Evolutionary conservation across 2,113 vertebrate genomes (phyloP).

Genomic region (Brachyhypopomus gauderio): DNA sequence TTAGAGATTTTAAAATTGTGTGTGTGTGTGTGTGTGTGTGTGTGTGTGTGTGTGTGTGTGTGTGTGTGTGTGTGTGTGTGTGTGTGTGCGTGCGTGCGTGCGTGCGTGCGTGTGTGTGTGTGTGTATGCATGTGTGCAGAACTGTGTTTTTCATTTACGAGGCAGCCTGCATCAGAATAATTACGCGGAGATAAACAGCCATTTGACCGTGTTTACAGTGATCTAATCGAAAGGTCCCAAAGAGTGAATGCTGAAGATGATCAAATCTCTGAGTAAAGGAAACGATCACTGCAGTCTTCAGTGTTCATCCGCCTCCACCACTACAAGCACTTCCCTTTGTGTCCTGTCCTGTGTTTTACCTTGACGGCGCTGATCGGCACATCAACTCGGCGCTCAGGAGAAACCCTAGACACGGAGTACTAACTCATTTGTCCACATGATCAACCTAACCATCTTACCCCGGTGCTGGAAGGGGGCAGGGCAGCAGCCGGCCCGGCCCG

Average conservation of each 20-base stretch:
- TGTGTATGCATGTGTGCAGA: slow-evolving; percentile 39
- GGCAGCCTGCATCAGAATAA: slow-evolving; percentile 72
- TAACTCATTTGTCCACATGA: slow-evolving; percentile 38
- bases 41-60: neutral
- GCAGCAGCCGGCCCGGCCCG: slow-evolving; percentile 44
- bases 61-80: slow-evolving; percentile 12
- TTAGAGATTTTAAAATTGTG: slow-evolving; percentile 60
- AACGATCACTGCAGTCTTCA: slow-evolving; percentile 67
- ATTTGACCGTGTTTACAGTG: slow-evolving; percentile 71
- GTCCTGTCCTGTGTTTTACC: slow-evolving; percentile 47
- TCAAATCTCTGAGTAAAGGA: slow-evolving; percentile 72
- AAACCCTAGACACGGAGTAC: slow-evolving; percentile 6
- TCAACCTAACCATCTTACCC: slow-evolving; percentile 36
- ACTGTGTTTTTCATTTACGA: slow-evolving; percentile 56
- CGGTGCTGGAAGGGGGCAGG: slow-evolving; percentile 21
- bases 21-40: slow-evolving; percentile 33
- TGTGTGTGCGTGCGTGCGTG: slow-evolving; percentile 39
- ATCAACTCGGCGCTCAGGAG: slow-evolving; percentile 10
- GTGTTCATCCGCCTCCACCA: slow-evolving; percentile 57
- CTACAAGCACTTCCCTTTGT: slow-evolving; percentile 55
- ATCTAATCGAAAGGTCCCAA: slow-evolving; percentile 71
- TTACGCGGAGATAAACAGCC: slow-evolving; percentile 69
- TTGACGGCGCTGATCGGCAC: neutral
- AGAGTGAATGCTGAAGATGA: slow-evolving; percentile 65
- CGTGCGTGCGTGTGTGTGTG: slow-evolving; percentile 8